Evolutionary conservation across 2,888 invertebrate species (phyloP).

Genomic region (Mesopsocus fuscifrons): DNA sequence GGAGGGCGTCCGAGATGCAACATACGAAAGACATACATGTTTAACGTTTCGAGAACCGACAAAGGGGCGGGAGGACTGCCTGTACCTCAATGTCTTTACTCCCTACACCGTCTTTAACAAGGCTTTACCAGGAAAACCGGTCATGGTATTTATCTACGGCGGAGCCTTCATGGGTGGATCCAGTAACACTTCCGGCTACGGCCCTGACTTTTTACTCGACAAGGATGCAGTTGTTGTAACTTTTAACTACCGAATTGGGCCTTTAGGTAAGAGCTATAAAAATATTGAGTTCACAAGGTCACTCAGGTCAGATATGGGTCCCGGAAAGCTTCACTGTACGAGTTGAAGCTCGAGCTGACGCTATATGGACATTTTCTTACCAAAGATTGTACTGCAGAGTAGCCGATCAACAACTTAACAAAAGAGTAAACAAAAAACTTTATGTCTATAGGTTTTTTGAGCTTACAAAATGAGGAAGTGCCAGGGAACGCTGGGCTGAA

Average conservation of each 20-base stretch:
- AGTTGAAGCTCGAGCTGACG: too few relatives aligned
- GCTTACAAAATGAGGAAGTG: conserved; percentile 13
- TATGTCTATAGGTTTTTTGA: conserved; percentile 14
- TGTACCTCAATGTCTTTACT: conserved; percentile 15
- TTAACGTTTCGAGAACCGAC: conserved; percentile 1
- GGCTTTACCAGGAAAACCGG: background rate
- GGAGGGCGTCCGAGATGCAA: conserved; percentile 2
- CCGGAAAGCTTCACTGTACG: too few relatives aligned
- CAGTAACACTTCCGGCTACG: background rate
- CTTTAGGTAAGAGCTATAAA: conserved; percentile 5
- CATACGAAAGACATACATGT: background rate
- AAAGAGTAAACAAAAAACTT: too few relatives aligned
- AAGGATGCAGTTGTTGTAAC: conserved; percentile 4
- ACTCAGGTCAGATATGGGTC: too few relatives aligned
- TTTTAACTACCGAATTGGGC: conserved; percentile 3
- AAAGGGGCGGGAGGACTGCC: conserved; percentile 15
- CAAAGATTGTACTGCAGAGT: too few relatives aligned
- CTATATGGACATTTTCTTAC: too few relatives aligned
- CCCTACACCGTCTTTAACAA: conserved; percentile 1
- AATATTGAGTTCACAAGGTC: too few relatives aligned
- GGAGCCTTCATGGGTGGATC: conserved; percentile 7
- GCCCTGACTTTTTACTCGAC: conserved; percentile 5
- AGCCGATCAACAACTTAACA: too few relatives aligned
- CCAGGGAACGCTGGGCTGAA: conserved; percentile 16
- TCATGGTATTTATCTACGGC: conserved; percentile 5